Evolutionary conservation across 2,113 vertebrate genomes (phyloP).

Genomic region (Oryzias celebensis): DNA sequence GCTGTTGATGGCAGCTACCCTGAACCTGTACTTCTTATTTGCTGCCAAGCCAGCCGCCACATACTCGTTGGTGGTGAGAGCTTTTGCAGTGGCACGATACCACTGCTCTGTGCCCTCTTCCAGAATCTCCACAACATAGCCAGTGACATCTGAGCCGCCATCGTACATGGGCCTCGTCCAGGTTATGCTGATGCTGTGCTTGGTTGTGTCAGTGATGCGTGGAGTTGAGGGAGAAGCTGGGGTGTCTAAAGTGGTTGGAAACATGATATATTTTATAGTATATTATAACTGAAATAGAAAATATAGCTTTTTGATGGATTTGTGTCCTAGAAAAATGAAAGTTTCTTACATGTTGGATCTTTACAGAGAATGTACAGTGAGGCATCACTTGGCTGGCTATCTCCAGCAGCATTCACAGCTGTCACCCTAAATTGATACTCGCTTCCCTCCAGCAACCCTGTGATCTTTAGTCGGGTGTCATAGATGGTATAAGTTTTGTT

Average conservation of each 20-base stretch:
- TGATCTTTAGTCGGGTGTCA: conserved; percentile 94
- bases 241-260: conserved; percentile 79
- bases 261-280: neutral
- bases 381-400: conserved; percentile 92
- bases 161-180: conserved; percentile 97
- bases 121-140: conserved; percentile 94
- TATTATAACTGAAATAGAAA: neutral
- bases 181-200: conserved; percentile 91
- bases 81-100: conserved; percentile 87
- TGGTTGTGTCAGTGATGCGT: conserved; percentile 92
- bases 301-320: neutral
- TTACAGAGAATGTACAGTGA: conserved; percentile 90
- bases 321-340: neutral
- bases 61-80: conserved; percentile 84
- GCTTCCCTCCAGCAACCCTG: conserved; percentile 88
- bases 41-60: conserved; percentile 85
- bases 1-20: conserved; percentile 89
- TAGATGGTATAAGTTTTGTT: conserved; percentile 93
- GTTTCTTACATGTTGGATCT: conserved; percentile 92
- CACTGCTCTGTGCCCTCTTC: conserved; percentile 91
- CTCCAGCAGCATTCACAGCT: conserved; percentile 92
- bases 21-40: conserved; percentile 91
- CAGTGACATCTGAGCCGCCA: conserved; percentile 88
- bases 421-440: conserved; percentile 97
- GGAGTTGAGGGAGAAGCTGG: conserved; percentile 92